phyloP scores from a whole-genome alignment of 2,888 invertebrate species.

The Epinotia nisella region DNA sequence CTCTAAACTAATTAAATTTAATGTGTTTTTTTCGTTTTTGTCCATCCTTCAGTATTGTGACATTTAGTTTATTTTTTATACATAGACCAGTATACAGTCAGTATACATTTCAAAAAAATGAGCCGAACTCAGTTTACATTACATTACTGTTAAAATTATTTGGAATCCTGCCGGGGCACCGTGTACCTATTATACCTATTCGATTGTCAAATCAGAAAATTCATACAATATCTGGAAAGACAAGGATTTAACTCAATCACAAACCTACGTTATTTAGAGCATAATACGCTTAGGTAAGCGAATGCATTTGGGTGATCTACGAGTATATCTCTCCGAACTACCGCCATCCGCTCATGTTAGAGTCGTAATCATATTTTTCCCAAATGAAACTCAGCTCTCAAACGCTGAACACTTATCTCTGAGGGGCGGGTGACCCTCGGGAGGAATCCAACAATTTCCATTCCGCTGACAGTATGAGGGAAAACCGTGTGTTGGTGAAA shows the following conservation, averaged over 20 bases:
- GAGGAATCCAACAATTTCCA: constrained; percentile 31
- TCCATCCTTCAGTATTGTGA: too few relatives aligned
- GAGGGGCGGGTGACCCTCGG: background rate
- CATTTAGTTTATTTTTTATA: too few relatives aligned
- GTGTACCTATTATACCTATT: too few relatives aligned
- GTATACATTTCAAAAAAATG: too few relatives aligned
- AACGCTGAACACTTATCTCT: constrained; percentile 31
- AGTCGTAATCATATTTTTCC: constrained; percentile 13
- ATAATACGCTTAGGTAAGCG: too few relatives aligned
- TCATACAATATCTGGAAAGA: background rate
- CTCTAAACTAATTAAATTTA: too few relatives aligned
- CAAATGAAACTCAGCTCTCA: constrained; percentile 24
- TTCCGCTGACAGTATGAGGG: constrained; percentile 20
- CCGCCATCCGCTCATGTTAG: background rate
- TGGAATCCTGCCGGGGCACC: too few relatives aligned
- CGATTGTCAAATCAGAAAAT: background rate
- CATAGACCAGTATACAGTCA: too few relatives aligned
- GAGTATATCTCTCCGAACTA: background rate
- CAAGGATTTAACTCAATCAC: background rate
- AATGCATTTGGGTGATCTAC: background rate
- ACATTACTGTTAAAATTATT: too few relatives aligned
- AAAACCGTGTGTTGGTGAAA: background rate
- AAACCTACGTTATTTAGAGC: background rate
- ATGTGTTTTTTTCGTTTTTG: too few relatives aligned
- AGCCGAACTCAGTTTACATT: too few relatives aligned